Evolutionary conservation across 1,140 invertebrate genomes (phyloP).

Genomic region (Meloidogyne floridensis): DNA sequence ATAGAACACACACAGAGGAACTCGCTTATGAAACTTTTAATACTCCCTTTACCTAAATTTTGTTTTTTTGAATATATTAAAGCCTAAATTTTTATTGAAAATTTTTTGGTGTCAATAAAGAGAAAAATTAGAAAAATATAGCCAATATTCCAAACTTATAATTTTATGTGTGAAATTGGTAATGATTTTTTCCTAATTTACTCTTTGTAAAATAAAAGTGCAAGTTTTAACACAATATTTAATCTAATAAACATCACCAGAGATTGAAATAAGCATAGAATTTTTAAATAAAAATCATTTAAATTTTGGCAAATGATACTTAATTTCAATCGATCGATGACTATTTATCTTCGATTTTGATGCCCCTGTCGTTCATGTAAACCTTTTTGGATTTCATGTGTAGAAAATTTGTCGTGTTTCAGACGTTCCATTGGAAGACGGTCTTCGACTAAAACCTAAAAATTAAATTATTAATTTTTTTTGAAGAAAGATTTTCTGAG

Average conservation of each 20-base stretch:
- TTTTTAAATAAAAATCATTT: slow-evolving; percentile 31
- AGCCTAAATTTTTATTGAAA: too few relatives aligned
- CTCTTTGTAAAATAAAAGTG: too few relatives aligned
- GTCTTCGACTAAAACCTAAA: neutral
- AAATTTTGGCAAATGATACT: slow-evolving; percentile 12
- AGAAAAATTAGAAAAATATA: too few relatives aligned
- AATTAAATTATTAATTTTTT: neutral
- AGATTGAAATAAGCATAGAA: slow-evolving; percentile 12
- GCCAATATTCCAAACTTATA: too few relatives aligned
- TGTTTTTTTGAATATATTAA: slow-evolving; percentile 27
- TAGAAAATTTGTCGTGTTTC: neutral
- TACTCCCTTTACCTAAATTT: slow-evolving; percentile 49
- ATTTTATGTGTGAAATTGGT: too few relatives aligned
- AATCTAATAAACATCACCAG: slow-evolving; percentile 1
- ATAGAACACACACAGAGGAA: slow-evolving; percentile 56
- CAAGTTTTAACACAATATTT: slow-evolving; percentile 3
- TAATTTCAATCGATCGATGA: neutral
- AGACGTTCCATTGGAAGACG: neutral
- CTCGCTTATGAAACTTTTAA: slow-evolving; percentile 62
- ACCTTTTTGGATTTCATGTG: neutral
- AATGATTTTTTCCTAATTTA: too few relatives aligned
- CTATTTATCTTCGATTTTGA: neutral
- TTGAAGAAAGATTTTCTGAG: neutral
- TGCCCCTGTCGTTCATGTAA: neutral
- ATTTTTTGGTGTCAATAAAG: too few relatives aligned